These are phyloP conservation scores for Pachypanchax playfairii DNA, from an alignment of 2,113 vertebrate species.

Conservation along the genomic window DNA sequence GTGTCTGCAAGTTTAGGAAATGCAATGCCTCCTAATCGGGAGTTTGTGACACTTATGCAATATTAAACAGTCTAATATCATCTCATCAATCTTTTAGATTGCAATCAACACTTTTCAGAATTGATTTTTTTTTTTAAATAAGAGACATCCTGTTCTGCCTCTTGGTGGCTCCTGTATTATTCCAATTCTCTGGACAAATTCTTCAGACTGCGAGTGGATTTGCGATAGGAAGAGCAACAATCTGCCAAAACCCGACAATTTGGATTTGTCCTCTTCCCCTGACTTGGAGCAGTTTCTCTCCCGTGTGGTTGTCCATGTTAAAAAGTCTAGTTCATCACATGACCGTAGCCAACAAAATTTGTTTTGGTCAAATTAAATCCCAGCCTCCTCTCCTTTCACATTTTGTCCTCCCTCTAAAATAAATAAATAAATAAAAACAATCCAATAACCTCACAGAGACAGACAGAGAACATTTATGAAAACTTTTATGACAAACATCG, in stretches of 20 bases:
- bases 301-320: slow-evolving; percentile 55
- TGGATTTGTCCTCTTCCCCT: slow-evolving; percentile 50
- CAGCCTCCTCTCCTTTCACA: neutral
- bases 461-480: neutral
- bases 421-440: slow-evolving; percentile 26
- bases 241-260: slow-evolving; percentile 54
- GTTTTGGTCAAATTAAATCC: slow-evolving; percentile 47
- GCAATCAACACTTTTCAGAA: slow-evolving; percentile 40
- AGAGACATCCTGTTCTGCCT: slow-evolving; percentile 45
- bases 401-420: slow-evolving; percentile 33
- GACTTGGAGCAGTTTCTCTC: slow-evolving; percentile 45
- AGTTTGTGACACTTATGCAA: slow-evolving; percentile 51
- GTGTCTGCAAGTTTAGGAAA: slow-evolving; percentile 15
- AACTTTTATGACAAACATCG: neutral
- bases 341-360: slow-evolving; percentile 65
- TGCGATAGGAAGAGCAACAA: slow-evolving; percentile 65
- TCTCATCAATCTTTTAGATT: slow-evolving; percentile 67
- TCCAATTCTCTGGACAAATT: slow-evolving; percentile 62
- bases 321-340: slow-evolving; percentile 53
- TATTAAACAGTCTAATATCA: slow-evolving; percentile 64
- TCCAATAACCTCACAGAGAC: slow-evolving; percentile 17
- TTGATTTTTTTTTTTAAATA: slow-evolving; percentile 57
- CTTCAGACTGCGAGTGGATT: slow-evolving; percentile 59
- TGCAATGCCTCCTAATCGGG: slow-evolving; percentile 23
- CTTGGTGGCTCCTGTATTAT: slow-evolving; percentile 54